Conservation (phyloP, 2,888 invertebrate species). For the Xylocampa areola region DNA sequence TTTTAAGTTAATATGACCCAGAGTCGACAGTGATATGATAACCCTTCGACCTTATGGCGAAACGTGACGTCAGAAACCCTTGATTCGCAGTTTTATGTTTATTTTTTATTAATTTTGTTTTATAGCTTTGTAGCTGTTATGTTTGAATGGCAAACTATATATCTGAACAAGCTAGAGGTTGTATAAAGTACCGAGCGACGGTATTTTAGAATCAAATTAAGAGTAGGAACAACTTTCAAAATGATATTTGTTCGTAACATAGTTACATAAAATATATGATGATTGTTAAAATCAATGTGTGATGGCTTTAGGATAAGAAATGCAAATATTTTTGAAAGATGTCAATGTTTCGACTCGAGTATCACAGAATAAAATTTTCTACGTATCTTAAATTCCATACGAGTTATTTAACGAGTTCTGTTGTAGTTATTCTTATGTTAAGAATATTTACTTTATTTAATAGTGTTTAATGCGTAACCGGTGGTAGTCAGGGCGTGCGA, state of each 20-base stretch:
- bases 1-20: not conserved
- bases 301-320: conserved; percentile 40
- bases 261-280: conserved; percentile 26
- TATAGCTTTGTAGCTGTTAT: conserved; percentile 37
- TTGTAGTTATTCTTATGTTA: conserved; percentile 88
- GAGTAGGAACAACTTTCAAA: conserved; percentile 43
- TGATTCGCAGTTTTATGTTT: conserved; percentile 33
- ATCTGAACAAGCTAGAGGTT: conserved; percentile 56
- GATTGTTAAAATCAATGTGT: conserved; percentile 38
- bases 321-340: conserved; percentile 45
- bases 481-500: conserved; percentile 60
- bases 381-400: conserved; percentile 69
- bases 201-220: conserved; percentile 36
- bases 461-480: conserved; percentile 70
- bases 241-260: conserved; percentile 39
- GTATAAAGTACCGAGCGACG: conserved; percentile 41
- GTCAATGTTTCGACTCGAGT: conserved; percentile 25
- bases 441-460: conserved; percentile 82
- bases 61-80: conserved; percentile 29
- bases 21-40: conserved; percentile 1
- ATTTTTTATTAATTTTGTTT: conserved; percentile 29
- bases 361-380: conserved; percentile 39
- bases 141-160: conserved; percentile 23
- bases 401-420: conserved; percentile 63
- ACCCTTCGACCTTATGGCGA: not conserved